phyloP scores from a whole-genome alignment of 2,888 invertebrate genomes.

The Protodeltote pygarga region DNA sequence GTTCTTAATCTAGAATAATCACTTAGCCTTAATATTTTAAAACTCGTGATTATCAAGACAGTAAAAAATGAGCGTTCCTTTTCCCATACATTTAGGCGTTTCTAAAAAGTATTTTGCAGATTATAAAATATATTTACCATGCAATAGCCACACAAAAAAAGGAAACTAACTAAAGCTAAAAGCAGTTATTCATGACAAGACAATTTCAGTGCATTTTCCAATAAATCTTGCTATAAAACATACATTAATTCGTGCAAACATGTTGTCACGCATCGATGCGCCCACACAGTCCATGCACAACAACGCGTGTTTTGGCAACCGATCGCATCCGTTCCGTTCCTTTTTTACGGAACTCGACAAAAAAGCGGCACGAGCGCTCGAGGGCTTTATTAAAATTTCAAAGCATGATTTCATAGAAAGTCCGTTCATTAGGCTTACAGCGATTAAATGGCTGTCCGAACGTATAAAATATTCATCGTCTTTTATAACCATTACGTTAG shows the following conservation, averaged over 20 bases:
- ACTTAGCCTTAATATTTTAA: too few species aligned
- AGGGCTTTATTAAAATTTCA: constrained; percentile 54
- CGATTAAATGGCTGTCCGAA: constrained; percentile 42
- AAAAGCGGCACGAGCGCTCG: constrained; percentile 8
- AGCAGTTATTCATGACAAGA: too few species aligned
- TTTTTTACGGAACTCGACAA: constrained; percentile 17
- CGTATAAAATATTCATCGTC: constrained; percentile 38
- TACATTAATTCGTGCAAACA: background rate
- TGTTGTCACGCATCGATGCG: background rate
- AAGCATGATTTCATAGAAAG: constrained; percentile 56
- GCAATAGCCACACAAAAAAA: too few species aligned
- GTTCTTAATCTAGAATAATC: too few species aligned
- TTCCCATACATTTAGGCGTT: too few species aligned
- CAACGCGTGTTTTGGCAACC: background rate
- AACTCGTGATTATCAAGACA: too few species aligned
- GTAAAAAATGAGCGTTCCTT: too few species aligned
- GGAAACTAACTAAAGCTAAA: too few species aligned
- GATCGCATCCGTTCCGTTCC: background rate
- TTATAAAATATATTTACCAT: too few species aligned
- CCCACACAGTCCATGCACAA: background rate
- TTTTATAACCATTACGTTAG: constrained; percentile 7
- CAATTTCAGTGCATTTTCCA: too few species aligned
- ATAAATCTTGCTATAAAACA: too few species aligned
- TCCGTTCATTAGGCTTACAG: constrained; percentile 47
- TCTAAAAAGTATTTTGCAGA: too few species aligned